Percentiles rank a stretch among this genome's conserved stretches.
phyloP scores from a whole-genome alignment of 2,797 vertebrate genomes.

The Sebastes steindachneri region DNA sequence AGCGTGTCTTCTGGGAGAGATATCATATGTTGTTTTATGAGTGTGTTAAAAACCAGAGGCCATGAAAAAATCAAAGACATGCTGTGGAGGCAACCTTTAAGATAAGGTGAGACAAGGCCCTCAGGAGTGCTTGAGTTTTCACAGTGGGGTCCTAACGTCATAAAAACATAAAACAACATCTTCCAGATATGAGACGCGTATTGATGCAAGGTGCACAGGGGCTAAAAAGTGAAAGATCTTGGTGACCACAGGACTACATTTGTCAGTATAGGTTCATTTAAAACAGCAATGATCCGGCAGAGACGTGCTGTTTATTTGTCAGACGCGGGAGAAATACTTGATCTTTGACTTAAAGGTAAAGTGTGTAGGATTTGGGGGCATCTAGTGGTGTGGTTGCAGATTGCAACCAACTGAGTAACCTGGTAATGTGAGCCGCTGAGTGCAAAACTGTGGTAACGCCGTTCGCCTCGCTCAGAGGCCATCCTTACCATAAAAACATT shows the following conservation, averaged over 20 bases:
- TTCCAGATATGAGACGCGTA: constrained; percentile 11
- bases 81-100: constrained; percentile 48
- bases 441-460: no score
- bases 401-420: neutral
- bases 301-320: neutral
- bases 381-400: neutral
- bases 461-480: neutral
- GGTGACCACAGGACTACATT: neutral
- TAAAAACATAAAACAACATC: constrained; percentile 31
- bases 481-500: no score
- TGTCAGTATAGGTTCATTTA: neutral
- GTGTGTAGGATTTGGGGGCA: neutral
- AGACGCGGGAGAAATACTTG: neutral
- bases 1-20: constrained; percentile 56
- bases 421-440: no score
- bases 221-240: neutral
- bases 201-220: constrained; percentile 13
- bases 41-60: constrained; percentile 46
- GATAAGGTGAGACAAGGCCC: constrained; percentile 57
- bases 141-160: constrained; percentile 22
- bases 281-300: neutral
- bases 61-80: constrained; percentile 37
- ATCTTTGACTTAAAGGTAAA: neutral
- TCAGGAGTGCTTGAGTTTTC: constrained; percentile 37
- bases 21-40: constrained; percentile 61